These are phyloP conservation scores for Halictus quadricinctus DNA, from an alignment of 2,888 invertebrate genomes.

Conservation along the genomic window DNA sequence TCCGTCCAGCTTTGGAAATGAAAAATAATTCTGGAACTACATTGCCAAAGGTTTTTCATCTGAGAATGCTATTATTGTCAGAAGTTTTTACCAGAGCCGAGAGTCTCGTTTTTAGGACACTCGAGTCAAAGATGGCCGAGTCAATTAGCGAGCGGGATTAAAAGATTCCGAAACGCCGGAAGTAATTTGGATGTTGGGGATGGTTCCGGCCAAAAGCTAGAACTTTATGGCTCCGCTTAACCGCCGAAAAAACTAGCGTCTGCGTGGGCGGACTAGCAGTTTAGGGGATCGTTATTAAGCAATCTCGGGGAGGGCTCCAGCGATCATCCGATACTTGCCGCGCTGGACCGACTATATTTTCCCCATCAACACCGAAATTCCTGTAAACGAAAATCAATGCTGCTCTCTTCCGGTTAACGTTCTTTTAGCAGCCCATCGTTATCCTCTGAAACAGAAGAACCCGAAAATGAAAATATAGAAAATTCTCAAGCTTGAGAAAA, in stretches of 20 bases:
- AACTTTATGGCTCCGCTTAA: background rate
- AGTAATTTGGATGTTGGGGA: background rate
- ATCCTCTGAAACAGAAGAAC: background rate
- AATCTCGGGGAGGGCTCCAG: background rate
- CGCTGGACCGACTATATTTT: background rate
- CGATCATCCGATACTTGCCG: background rate
- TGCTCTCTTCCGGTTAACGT: background rate
- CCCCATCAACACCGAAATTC: constrained; percentile 14
- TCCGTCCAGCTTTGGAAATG: background rate
- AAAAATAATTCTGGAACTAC: background rate
- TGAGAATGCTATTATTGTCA: background rate
- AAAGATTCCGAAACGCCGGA: background rate
- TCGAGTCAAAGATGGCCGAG: background rate
- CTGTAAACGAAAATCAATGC: constrained; percentile 36
- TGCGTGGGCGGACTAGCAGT: background rate
- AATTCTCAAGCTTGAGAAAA: too few species aligned
- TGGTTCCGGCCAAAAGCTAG: background rate
- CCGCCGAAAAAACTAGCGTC: constrained; percentile 2
- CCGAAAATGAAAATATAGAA: background rate
- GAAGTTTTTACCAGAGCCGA: background rate
- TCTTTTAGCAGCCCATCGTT: background rate
- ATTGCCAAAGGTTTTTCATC: background rate
- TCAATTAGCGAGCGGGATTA: background rate
- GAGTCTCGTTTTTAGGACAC: background rate
- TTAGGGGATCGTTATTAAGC: constrained; percentile 1